Base-by-base conservation (phyloP, 2,113 vertebrate genomes). In the Pseudois nayaur region DNA sequence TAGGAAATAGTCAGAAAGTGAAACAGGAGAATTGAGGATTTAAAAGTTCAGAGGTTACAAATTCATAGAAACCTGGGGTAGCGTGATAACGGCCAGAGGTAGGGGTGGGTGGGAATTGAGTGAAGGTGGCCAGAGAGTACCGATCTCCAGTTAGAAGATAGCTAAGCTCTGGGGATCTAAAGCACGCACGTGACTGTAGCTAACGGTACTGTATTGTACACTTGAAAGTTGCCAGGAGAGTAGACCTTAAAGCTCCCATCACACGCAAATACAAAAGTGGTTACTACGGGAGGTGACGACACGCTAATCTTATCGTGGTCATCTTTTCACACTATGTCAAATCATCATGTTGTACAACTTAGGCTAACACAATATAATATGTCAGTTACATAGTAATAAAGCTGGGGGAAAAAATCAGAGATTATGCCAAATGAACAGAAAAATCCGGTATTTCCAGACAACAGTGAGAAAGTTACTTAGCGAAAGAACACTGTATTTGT, bases 121-220 rank as follows among this genome's bases (percentile, higher is more conserved):
- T 5, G 36, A 40, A 33, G n/a, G 29, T n/a, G 54, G 45, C 62
- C 64, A 3, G 15, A 62, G 55, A 21, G n/a, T 12, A 54, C 15
- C 43, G 11, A 62, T 16, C 25, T 62, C 54, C 45, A 85, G 21
- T 12, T 27, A 17, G 2, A 31, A 9, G 52, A 40, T 0, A 48
- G 40, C 3, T 36, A 43, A 25, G 48, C 84, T 16, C 36, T 9
- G 3, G 36, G 93, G 12, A 36, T 40, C 23, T 16, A 4, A 25
- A 0, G 12, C 14, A 6, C 13, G 29, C 55, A 15, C 0, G 29
- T 1, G 48, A 64, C 45, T 33, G 5, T 5, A 9, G 43, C 21
- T 31, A 31, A 15, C 11, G 21, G 59, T 1, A 8, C 25, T 64
- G 36, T 23, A 4, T 8, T 12, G 25, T 31, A 62, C 11, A 21